Percentiles rank a stretch among this genome's conserved stretches.
Conservation (phyloP, 2,888 invertebrate species). For the Cataglyphis altisquamis region DNA sequence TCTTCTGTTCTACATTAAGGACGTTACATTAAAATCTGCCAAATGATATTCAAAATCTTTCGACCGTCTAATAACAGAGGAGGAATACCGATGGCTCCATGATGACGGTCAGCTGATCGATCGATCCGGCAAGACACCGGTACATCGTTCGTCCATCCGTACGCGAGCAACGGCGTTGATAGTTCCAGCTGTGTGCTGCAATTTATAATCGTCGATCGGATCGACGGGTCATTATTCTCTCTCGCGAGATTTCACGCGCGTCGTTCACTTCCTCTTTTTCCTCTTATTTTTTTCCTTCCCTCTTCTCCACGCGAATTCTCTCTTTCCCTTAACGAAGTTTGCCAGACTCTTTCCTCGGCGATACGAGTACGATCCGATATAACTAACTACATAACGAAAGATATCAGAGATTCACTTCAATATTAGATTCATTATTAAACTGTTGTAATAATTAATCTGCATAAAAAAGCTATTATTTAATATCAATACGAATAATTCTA, state of each 20-base stretch:
- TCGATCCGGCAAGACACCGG: conserved; percentile 47
- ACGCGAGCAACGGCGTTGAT: conserved; percentile 50
- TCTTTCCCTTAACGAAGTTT: conserved; percentile 50
- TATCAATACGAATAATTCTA: neutral
- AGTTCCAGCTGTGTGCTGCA: conserved; percentile 55
- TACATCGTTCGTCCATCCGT: conserved; percentile 54
- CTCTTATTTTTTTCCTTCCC: neutral
- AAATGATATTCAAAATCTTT: conserved; percentile 32
- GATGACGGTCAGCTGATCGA: conserved; percentile 52
- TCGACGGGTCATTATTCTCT: conserved; percentile 68
- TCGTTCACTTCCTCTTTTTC: conserved; percentile 27
- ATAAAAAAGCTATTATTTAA: neutral
- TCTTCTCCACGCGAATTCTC: conserved; percentile 28
- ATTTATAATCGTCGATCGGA: conserved; percentile 59
- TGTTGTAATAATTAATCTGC: neutral
- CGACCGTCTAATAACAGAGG: conserved; percentile 32
- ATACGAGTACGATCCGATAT: neutral
- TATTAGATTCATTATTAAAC: neutral
- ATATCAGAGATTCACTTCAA: neutral
- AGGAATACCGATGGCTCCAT: conserved; percentile 30
- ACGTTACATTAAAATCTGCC: neutral
- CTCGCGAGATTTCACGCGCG: conserved; percentile 63
- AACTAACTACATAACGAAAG: neutral
- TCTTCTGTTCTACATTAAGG: neutral
- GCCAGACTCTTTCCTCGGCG: conserved; percentile 30